Conservation (phyloP, 1,140 invertebrate genomes). For the Drosophila hydei region DNA sequence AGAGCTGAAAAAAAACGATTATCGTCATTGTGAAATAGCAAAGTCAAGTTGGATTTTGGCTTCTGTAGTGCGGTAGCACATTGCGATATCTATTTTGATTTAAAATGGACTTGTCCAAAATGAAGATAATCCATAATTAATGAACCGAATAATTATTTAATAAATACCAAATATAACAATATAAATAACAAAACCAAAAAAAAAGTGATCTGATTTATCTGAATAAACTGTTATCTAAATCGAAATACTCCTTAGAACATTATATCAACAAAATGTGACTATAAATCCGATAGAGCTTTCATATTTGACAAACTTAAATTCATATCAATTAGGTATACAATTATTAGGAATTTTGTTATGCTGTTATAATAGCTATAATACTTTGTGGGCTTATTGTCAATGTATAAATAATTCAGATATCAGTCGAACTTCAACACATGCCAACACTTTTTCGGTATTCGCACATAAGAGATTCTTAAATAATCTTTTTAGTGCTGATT, state of each 20-base stretch:
- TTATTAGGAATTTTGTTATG: neutral
- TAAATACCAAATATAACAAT: too few relatives aligned
- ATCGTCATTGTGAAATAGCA: conserved; percentile 11
- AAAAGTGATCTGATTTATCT: too few relatives aligned
- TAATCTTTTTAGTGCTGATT: neutral
- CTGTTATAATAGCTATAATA: neutral
- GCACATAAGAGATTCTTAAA: neutral
- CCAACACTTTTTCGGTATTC: too few relatives aligned
- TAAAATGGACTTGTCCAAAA: neutral
- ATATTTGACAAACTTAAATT: conserved; percentile 5
- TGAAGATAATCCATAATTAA: too few relatives aligned
- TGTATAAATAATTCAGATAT: neutral
- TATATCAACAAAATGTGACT: neutral
- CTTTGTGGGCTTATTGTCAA: too few relatives aligned
- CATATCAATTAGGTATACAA: conserved; percentile 8
- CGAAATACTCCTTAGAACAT: neutral
- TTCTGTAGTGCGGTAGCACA: too few relatives aligned
- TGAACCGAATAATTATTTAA: too few relatives aligned
- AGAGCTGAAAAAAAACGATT: neutral
- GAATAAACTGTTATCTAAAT: neutral
- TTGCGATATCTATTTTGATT: conserved; percentile 3
- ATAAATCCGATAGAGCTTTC: conserved; percentile 6
- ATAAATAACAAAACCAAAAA: too few relatives aligned
- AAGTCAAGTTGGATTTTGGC: too few relatives aligned
- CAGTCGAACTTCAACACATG: neutral